Evolutionary conservation across 2,888 invertebrate genomes (phyloP).

Genomic region (Microchrysa polita): DNA sequence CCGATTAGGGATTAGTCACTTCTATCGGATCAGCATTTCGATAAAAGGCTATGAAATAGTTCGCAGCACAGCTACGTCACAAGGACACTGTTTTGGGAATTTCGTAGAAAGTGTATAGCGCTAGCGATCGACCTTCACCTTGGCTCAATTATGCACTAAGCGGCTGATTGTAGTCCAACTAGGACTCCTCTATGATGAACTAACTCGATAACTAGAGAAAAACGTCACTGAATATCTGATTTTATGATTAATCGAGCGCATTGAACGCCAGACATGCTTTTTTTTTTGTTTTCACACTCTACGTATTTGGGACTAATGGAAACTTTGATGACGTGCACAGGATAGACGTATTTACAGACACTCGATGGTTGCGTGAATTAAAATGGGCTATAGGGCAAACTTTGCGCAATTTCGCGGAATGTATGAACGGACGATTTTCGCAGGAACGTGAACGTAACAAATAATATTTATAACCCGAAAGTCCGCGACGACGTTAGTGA

Average conservation of each 20-base stretch:
- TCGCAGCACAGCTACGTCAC: neutral
- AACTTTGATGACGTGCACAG: slow-evolving; percentile 40
- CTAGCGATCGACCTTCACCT: slow-evolving; percentile 27
- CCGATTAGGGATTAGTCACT: neutral
- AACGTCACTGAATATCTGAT: slow-evolving; percentile 48
- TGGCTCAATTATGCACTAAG: neutral
- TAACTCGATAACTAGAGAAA: slow-evolving; percentile 14
- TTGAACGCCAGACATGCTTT: slow-evolving; percentile 29
- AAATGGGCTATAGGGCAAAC: neutral
- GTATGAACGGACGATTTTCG: slow-evolving; percentile 4
- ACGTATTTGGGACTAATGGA: slow-evolving; percentile 26
- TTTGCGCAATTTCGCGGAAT: slow-evolving; percentile 1
- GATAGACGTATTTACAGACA: neutral
- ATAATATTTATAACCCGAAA: slow-evolving; percentile 11
- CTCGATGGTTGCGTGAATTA: neutral
- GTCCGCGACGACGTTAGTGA: neutral
- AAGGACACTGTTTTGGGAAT: neutral
- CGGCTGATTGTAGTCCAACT: neutral
- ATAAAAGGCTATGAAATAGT: neutral
- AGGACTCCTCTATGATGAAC: neutral
- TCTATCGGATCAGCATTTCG: slow-evolving; percentile 28
- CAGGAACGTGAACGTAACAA: slow-evolving; percentile 20
- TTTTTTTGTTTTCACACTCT: slow-evolving; percentile 38
- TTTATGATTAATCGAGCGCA: slow-evolving; percentile 44
- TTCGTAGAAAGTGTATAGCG: neutral